Evolutionary conservation across 2,797 vertebrate genomes (phyloP).

Genomic region (Furcifer pardalis): DNA sequence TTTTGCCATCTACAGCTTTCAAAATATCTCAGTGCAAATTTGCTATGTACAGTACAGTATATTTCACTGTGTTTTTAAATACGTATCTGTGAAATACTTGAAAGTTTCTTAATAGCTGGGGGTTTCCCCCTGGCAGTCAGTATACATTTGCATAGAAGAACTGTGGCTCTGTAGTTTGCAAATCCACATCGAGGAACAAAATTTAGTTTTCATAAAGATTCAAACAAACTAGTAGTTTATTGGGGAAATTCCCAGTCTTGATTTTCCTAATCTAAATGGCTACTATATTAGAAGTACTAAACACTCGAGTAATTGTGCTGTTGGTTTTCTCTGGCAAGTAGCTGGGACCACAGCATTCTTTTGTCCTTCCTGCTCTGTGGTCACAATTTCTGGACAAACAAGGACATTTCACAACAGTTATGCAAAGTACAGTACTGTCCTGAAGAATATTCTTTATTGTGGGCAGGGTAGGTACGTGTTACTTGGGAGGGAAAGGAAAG

Average conservation of each 20-base stretch:
- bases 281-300: not conserved
- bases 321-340: not conserved
- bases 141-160: not conserved
- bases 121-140: not conserved
- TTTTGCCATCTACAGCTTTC: not conserved
- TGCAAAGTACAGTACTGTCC: not conserved
- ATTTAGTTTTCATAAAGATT: not conserved
- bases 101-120: no score
- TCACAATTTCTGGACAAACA: not conserved
- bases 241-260: not conserved
- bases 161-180: not conserved
- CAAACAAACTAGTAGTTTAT: not conserved
- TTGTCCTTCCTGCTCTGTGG: not conserved
- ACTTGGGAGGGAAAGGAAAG: not conserved
- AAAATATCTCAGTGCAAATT: not conserved
- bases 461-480: not conserved
- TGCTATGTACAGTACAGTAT: not conserved
- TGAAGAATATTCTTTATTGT: not conserved
- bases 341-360: no score
- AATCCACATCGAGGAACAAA: not conserved
- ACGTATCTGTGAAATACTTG: no score
- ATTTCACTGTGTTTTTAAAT: not conserved
- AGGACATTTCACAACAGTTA: not conserved
- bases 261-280: not conserved
- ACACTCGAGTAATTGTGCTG: no score